phyloP scores from a whole-genome alignment of 2,113 vertebrate genomes.

The Pelodiscus sinensis region DNA sequence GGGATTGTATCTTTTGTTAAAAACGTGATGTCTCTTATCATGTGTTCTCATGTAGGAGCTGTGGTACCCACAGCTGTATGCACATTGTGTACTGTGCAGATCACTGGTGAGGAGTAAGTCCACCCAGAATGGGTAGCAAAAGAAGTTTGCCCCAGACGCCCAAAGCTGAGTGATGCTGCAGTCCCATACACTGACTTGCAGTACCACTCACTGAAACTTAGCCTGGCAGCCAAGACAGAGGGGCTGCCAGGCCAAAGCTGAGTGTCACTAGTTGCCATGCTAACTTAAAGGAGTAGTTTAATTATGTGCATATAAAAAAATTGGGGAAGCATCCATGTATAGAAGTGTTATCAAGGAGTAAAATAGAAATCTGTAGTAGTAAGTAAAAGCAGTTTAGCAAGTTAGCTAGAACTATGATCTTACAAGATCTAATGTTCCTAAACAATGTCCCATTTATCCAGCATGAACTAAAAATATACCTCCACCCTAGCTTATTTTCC shows the following conservation, averaged over 20 bases:
- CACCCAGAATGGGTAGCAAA: background rate
- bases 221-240: too few species aligned
- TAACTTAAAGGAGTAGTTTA: background rate
- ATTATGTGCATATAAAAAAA: background rate
- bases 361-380: background rate
- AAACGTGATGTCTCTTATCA: constrained; percentile 9
- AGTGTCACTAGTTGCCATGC: background rate
- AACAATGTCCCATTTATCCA: background rate
- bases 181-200: background rate
- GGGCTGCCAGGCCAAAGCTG: too few species aligned
- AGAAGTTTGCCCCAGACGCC: background rate
- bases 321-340: background rate
- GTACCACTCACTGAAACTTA: background rate
- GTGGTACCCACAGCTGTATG: background rate
- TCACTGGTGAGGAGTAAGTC: background rate
- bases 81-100: background rate
- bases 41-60: background rate
- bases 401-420: background rate
- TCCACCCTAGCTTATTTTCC: constrained; percentile 21
- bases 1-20: constrained; percentile 21
- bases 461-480: background rate
- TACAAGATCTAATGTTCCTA: background rate
- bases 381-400: constrained; percentile 30
- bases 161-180: background rate
- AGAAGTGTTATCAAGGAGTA: constrained; percentile 3